Evolutionary conservation across 2,113 vertebrate species (phyloP).

Genomic region (Calidris pygmaea): DNA sequence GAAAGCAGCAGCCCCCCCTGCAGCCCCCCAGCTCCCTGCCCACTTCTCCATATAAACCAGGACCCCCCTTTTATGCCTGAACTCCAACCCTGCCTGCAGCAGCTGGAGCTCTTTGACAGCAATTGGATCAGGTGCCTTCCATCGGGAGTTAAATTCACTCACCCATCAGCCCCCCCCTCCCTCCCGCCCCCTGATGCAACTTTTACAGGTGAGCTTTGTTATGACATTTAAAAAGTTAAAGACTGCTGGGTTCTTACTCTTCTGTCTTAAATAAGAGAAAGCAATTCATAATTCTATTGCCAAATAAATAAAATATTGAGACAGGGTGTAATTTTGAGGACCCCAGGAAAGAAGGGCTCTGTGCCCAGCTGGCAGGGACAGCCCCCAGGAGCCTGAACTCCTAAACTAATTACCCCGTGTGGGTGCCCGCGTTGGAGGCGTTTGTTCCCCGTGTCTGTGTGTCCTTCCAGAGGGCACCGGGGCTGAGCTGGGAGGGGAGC

Average conservation of each 20-base stretch:
- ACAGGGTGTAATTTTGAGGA: not conserved
- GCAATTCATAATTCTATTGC: not conserved
- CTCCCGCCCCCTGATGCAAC: not conserved
- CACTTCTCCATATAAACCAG: fast-evolving
- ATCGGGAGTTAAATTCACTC: fast-evolving
- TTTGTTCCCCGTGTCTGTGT: not conserved
- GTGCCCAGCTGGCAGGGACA: not conserved
- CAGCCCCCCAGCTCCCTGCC: not conserved
- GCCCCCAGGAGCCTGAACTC: slow-evolving; percentile 6
- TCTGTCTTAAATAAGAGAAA: not conserved
- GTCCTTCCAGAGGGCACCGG: not conserved
- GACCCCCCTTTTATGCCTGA: not conserved
- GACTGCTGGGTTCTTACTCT: not conserved
- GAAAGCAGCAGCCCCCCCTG: not conserved
- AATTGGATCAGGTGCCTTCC: fast-evolving
- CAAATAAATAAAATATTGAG: not conserved
- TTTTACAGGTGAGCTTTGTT: not conserved
- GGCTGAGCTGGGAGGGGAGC: not conserved
- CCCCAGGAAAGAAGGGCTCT: not conserved
- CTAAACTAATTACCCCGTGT: not conserved
- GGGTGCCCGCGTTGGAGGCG: not conserved
- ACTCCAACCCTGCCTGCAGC: not conserved
- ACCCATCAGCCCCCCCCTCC: not conserved
- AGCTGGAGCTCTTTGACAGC: not conserved
- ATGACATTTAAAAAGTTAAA: fast-evolving